phyloP scores from a whole-genome alignment of 2,888 invertebrate genomes.

The Papilio demoleus region DNA sequence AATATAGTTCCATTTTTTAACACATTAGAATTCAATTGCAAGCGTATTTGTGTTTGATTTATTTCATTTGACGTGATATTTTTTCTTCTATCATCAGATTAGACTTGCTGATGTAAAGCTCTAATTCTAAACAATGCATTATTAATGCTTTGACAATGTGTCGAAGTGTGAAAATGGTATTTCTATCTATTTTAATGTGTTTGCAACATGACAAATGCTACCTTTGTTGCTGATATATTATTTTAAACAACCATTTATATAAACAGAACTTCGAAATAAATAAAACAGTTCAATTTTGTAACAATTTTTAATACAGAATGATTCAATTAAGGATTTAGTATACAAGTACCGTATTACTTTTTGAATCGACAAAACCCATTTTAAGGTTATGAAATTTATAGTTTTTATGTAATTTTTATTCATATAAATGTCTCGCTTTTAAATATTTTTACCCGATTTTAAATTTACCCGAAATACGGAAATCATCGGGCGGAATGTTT shows the following conservation, averaged over 20 bases:
- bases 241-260: slow-evolving; percentile 5
- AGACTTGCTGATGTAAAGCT: slow-evolving; percentile 38
- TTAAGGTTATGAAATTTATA: not conserved
- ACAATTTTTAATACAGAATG: too few relatives aligned
- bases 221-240: slow-evolving; percentile 5
- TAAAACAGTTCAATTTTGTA: too few relatives aligned
- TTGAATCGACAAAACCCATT: not conserved
- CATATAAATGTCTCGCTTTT: slow-evolving; percentile 47
- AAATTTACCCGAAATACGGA: slow-evolving; percentile 79
- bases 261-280: not conserved
- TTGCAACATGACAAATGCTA: slow-evolving; percentile 39
- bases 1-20: slow-evolving; percentile 55
- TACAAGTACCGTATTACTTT: not conserved
- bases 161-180: slow-evolving; percentile 39
- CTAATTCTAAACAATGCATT: slow-evolving; percentile 31
- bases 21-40: slow-evolving; percentile 57
- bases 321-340: too few relatives aligned
- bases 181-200: slow-evolving; percentile 35
- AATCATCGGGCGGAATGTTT: slow-evolving; percentile 83
- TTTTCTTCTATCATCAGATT: slow-evolving; percentile 43
- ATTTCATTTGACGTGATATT: slow-evolving; percentile 51
- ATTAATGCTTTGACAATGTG: slow-evolving; percentile 35
- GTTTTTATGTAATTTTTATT: slow-evolving; percentile 36
- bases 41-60: slow-evolving; percentile 49
- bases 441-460: slow-evolving; percentile 52